Evolutionary conservation across 2,113 vertebrate genomes (phyloP), one percentile per base, ranked within the genome.

Genomic region (Nannospalax galili): DNA sequence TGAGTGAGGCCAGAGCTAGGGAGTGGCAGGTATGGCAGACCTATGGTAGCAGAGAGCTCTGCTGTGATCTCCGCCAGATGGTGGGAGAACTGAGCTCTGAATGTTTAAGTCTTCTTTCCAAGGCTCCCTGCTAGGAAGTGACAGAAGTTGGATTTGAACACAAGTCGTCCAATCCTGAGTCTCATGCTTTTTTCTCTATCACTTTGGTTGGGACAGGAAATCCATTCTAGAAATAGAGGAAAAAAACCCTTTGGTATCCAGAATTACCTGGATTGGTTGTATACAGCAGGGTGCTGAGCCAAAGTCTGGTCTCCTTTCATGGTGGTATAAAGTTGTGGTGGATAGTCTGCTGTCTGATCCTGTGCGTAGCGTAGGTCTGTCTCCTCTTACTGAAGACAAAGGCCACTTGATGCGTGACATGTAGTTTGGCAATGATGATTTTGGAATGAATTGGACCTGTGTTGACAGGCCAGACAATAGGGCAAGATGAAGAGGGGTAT

Each of bases 211-310:
- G 10, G 3, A 42, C 20, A 20, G 40, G 52, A 87, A 82, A 84
- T 42, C 32, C 9, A 75, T 62, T 48, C 65, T 79, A 40, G 69
- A 89, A 93, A 89, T 45, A 81, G 56, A 82, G 20, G 20, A 73
- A 74, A 84, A n/a, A 60, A 35, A 42, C 52, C 4, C 9, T 42
- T 72, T 14, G 5, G 4, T 73, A 24, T 72, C 28, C 0, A 64
- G 89, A 91, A 67, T 94, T 92, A 90, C 62, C 85, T 42, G 79
- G 79, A 64, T 81, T 65, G 15, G 52, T 37, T 45, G n/a, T 79
- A 35, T 64, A 16, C 7, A 65, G 28, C 20, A 56, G 20, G 22
- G 86, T 90, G 48, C 32, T 73, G 64, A 73, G 11, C 15, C 12
- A 77, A 84, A 93, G n/a, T 73, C 5, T n/a, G 84, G 32, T 69